phyloP scores from a whole-genome alignment of 2,888 invertebrate species.

The Ochlodes sylvanus region DNA sequence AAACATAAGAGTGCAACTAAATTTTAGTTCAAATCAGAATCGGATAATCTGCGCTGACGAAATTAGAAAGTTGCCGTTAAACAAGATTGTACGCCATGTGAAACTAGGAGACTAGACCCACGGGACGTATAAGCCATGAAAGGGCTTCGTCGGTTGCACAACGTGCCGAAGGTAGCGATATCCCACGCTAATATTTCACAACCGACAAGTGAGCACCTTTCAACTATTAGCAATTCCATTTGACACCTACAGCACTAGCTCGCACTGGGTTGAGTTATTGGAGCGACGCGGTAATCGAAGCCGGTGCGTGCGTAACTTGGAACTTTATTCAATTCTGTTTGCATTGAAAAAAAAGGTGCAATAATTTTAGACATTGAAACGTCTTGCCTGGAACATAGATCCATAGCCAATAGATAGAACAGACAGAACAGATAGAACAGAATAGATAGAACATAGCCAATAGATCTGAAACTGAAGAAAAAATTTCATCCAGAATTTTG shows the following conservation, averaged over 20 bases:
- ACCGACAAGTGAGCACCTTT: constrained; percentile 58
- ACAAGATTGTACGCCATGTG: constrained; percentile 33
- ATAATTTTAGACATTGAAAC: not conserved
- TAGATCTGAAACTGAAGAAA: no score
- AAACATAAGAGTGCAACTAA: not conserved
- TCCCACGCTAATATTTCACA: constrained; percentile 61
- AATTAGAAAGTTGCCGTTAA: constrained; percentile 42
- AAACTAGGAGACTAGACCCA: constrained; percentile 19
- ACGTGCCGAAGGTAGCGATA: constrained; percentile 44
- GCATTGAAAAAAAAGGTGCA: not conserved
- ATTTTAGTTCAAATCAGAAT: not conserved
- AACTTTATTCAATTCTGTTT: constrained; percentile 12
- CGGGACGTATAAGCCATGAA: constrained; percentile 32
- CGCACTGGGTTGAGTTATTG: constrained; percentile 28
- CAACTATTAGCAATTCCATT: constrained; percentile 66
- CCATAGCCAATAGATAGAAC: not conserved
- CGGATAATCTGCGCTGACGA: constrained; percentile 32
- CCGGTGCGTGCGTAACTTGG: constrained; percentile 12
- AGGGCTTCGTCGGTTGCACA: constrained; percentile 48
- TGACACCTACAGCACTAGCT: constrained; percentile 53
- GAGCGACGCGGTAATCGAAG: constrained; percentile 34
- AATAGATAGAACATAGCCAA: no score
- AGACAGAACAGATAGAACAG: no score
- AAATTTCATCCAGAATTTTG: no score
- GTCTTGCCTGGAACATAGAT: not conserved